Conservation (phyloP, 2,797 vertebrate species). For the Glyptemys insculpta region DNA sequence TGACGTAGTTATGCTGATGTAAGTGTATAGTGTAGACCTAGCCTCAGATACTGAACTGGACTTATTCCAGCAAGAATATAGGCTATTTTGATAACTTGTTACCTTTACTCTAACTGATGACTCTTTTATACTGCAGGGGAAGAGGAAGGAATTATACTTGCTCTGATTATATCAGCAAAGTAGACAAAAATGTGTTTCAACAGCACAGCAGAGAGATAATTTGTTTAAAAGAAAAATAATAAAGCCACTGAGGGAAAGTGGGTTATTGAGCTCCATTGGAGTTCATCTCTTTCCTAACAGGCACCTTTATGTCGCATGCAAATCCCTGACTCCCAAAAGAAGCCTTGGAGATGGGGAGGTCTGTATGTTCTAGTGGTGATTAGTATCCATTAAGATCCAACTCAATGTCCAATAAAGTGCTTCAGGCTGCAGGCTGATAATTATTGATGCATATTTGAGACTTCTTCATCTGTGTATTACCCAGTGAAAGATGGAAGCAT, state of each 20-base stretch:
- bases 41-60: conserved; percentile 13
- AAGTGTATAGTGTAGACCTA: neutral
- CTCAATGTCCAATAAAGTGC: conserved; percentile 16
- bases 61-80: neutral
- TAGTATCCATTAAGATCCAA: conserved; percentile 21
- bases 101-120: conserved; percentile 19
- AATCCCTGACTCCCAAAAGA: neutral
- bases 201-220: conserved; percentile 26
- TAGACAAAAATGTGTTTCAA: conserved; percentile 21
- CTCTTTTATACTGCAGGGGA: neutral
- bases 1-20: neutral
- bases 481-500: neutral
- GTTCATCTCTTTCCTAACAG: conserved; percentile 41
- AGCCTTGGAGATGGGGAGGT: conserved; percentile 14
- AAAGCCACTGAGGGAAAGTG: conserved; percentile 47
- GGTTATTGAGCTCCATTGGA: conserved; percentile 29
- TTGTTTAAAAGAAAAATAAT: conserved; percentile 51
- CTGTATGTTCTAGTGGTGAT: neutral
- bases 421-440: conserved; percentile 50
- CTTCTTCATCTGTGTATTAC: neutral
- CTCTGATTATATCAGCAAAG: conserved; percentile 30
- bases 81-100: conserved; percentile 15
- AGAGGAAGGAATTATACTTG: conserved; percentile 7
- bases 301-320: conserved; percentile 24
- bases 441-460: conserved; percentile 33